Base-by-base conservation (phyloP, 2,113 vertebrate species). In the Zosterops japonicus region DNA sequence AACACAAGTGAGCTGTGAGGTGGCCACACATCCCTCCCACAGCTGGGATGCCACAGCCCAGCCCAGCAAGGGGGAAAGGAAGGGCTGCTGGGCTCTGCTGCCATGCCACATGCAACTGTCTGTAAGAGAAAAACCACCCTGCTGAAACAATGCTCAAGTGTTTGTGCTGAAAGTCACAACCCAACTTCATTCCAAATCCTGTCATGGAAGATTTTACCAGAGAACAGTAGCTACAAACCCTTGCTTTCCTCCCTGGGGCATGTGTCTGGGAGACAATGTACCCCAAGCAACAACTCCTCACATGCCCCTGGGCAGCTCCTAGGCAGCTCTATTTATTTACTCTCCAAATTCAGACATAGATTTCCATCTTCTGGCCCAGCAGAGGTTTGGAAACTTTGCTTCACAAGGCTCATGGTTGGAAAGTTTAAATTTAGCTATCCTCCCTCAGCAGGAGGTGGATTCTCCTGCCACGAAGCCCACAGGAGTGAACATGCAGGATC, bases 351-450 rank as follows among this genome's bases (percentile, higher is more conserved):
- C 93, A 97, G 92, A 92, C 92, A 70, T 3, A 29, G 93, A 84
- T 94, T 95, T 94, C 80, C 84, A 91, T 92, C 94, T 90, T 89
- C 93, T 95, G 76, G 86, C 92, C 80, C 75, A 81, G 65, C 11
- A 80, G 84, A 91, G 86, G 92, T 67, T 52, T 96, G 94, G 96
- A 96, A 97, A 95, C 55, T 94, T 94, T 87, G 90, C 82, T 94
- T 96, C 95, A 96, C 20, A 39, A 78, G 49, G 50, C 89, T 95
- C 89, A 89, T 93, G 84, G 89, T 23, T 87, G 93, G 93, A 96
- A 93, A 97, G 83, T 96, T 96, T 96, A 96, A 97, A 96, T 96
- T 96, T 95, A 97, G 95, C 95, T 97, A 95, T 94, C 69, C 87
- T 69, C 63, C 78, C 93, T 91, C 93, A 95, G 91, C 93, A 97